A percentile compares a stretch with the other conserved stretches of the same genome.
phyloP scores from a whole-genome alignment of 2,797 vertebrate species.

The Rallus crepitans region DNA sequence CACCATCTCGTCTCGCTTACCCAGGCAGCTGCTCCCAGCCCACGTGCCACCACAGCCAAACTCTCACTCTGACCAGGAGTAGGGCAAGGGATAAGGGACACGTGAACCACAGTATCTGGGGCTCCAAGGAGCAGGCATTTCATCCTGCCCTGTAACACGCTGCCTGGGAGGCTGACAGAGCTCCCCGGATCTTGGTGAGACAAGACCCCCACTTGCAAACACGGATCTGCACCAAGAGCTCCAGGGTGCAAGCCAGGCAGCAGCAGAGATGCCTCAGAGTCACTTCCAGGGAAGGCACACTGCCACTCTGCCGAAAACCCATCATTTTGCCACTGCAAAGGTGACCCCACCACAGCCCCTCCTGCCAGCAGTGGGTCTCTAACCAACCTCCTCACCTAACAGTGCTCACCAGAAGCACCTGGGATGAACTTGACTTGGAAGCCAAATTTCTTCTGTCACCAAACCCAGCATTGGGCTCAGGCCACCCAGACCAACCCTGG shows the following conservation, averaged over 20 bases:
- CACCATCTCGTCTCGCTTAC: not conserved
- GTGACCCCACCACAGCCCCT: not conserved
- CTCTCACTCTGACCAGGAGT: not conserved
- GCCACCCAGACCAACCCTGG: not conserved
- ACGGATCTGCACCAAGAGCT: not conserved
- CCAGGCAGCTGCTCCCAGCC: not conserved
- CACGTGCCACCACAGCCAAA: fast-evolving
- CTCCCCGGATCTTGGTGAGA: not conserved
- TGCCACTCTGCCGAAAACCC: not conserved
- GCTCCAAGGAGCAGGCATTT: not conserved
- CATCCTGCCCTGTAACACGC: not conserved
- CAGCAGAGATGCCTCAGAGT: not conserved
- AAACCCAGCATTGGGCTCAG: not conserved
- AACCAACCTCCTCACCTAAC: not conserved
- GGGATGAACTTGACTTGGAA: not conserved
- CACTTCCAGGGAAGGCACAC: not conserved
- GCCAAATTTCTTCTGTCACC: not conserved
- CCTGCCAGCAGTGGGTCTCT: not conserved
- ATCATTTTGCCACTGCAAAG: not conserved
- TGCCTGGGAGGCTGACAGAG: not conserved
- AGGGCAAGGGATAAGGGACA: not conserved
- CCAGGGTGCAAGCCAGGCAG: not conserved
- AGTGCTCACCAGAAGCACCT: fast-evolving
- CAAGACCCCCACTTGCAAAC: fast-evolving
- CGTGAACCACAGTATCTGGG: not conserved